phyloP scores from a whole-genome alignment of 2,113 vertebrate genomes.

The Cricetomys ansorgei region DNA sequence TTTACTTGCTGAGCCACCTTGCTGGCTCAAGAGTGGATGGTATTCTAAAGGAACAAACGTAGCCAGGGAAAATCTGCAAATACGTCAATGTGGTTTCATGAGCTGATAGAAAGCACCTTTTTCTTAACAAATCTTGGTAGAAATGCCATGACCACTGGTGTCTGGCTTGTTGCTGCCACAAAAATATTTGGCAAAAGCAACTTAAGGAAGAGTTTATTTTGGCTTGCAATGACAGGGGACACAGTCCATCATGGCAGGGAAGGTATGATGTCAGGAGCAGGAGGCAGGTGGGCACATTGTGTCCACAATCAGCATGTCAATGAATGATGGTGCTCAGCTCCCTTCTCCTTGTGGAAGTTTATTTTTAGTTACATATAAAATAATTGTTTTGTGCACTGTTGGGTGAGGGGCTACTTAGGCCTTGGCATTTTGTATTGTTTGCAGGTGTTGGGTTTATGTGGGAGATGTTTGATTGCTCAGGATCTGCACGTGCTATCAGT shows the following conservation, averaged over 20 bases:
- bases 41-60: not conserved
- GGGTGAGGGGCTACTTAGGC: too few relatives aligned
- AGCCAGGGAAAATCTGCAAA: not conserved
- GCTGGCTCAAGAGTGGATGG: not conserved
- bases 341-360: too few relatives aligned
- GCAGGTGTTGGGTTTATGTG: too few relatives aligned
- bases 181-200: not conserved
- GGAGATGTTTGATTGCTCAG: too few relatives aligned
- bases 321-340: not conserved
- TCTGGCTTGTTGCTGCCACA: not conserved
- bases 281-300: too few relatives aligned
- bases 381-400: too few relatives aligned
- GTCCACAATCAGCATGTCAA: not conserved
- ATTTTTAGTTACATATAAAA: too few relatives aligned
- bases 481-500: too few relatives aligned
- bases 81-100: not conserved
- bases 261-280: not conserved
- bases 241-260: too few relatives aligned
- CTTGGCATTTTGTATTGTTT: too few relatives aligned
- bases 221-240: not conserved
- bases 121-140: not conserved
- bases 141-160: not conserved
- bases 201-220: not conserved
- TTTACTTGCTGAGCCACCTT: not conserved
- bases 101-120: not conserved